Base-by-base conservation (phyloP, 2,888 invertebrate species). In the Anthophora plumipes region DNA sequence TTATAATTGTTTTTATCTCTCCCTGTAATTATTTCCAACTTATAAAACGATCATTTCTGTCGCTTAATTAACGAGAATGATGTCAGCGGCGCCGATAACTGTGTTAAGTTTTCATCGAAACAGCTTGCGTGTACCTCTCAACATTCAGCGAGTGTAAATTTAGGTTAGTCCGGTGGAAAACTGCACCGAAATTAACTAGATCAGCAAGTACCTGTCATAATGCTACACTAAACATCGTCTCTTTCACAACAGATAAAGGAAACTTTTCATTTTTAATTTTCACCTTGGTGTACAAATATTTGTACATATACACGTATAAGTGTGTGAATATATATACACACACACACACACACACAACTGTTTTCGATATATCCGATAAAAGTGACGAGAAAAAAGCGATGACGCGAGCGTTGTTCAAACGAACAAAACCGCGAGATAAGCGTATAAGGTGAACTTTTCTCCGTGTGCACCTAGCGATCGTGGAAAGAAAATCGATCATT, bases 391-490 rank as follows among this genome's bases (percentile, higher is more conserved):
- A 41, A 50, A 41, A 59, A 22, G 20, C 46, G 59, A 70, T 66
- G 54, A 79, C 79, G 79, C 17, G 57, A 77, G 69, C 41, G 46
- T 48, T 68, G 59, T 69, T 63, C 68, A 57, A 31, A 60, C n/a
- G 9, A 55, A 54, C 20, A 31, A 59, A 63, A 11, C 52, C 37
- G 39, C 31, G 22, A 48, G 70, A 52, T 70, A 78, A 70, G 69
- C 43, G 50, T 31, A 48, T n/a, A 77, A 77, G 70, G 57, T 50
- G 41, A 75, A n/a, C n/a, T 57, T 48, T 22, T 57, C 2, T 4
- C 11, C 12, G 37, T 14, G 22, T 31, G 20, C 20, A 11, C 9
- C 8, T 20, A 39, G 17, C 22, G 20, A 48, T 48, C 17, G 17
- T n/a, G 7, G 37, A 17, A 70, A 59, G 52, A 77, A 39, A 66